A percentile compares a stretch with the other conserved stretches of the same genome.
Evolutionary conservation across 92 coral and sea anemone species (phyloP).

Genomic region (Zoanthus sansibaricus): DNA sequence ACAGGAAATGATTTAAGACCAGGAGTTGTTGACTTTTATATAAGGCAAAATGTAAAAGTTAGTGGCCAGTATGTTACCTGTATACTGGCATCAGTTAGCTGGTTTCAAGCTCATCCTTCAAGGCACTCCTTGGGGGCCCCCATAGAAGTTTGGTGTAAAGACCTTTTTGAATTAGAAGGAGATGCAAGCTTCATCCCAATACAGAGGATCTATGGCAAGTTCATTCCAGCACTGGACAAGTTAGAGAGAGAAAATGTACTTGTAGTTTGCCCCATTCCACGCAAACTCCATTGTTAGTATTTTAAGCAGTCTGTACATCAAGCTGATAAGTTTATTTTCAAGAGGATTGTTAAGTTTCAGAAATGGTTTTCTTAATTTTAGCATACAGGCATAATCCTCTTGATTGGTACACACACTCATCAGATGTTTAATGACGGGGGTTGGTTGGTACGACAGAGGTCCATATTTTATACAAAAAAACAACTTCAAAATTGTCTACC

Average conservation of each 20-base stretch:
- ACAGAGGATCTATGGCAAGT: conserved; percentile 58
- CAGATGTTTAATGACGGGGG: conserved; percentile 8
- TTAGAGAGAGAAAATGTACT: conserved; percentile 21
- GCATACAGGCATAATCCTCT: conserved; percentile 1
- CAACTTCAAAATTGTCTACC: conserved; percentile 1
- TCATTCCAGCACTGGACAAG: conserved; percentile 28
- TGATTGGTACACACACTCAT: conserved; percentile 14
- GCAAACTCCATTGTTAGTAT: conserved; percentile 36
- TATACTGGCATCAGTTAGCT: conserved; percentile 59
- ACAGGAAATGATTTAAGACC: conserved; percentile 68
- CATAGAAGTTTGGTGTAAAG: conserved; percentile 70
- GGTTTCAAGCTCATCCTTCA: conserved; percentile 66
- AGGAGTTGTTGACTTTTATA: conserved; percentile 64
- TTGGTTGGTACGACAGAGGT: conserved; percentile 11
- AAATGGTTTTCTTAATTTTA: conserved; percentile 8
- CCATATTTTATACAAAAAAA: too few species aligned
- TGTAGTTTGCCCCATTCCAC: conserved; percentile 34
- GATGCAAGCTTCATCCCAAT: conserved; percentile 71
- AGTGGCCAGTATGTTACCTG: conserved; percentile 54
- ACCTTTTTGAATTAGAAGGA: conserved; percentile 70
- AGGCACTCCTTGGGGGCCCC: conserved; percentile 56
- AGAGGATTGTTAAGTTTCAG: conserved; percentile 16
- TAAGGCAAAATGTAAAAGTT: conserved; percentile 60
- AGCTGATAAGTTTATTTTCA: neutral
- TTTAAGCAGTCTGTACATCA: conserved; percentile 16